Evolutionary conservation across 2,797 vertebrate species (phyloP).

Genomic region (Rhinichthys osculus): DNA sequence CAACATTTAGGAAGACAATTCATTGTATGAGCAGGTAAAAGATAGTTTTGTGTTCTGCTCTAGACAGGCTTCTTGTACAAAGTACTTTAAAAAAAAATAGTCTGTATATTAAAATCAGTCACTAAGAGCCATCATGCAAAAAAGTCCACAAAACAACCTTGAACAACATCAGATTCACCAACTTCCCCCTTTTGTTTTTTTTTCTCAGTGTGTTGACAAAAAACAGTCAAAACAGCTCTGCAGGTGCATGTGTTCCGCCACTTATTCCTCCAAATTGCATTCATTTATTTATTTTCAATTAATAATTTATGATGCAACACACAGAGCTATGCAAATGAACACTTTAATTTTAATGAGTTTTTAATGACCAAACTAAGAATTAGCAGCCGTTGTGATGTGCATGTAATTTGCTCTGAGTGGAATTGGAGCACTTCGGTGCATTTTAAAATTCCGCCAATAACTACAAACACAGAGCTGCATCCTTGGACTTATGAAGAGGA

Average conservation of each 20-base stretch:
- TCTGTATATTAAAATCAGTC: constrained; percentile 43
- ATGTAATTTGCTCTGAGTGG: constrained; percentile 81
- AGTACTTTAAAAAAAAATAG: constrained; percentile 3
- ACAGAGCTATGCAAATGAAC: constrained; percentile 86
- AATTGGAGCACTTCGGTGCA: constrained; percentile 77
- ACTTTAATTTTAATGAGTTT: constrained; percentile 88
- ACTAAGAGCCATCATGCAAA: constrained; percentile 54
- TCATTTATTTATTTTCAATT: constrained; percentile 87
- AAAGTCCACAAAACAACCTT: constrained; percentile 41
- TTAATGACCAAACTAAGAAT: constrained; percentile 89
- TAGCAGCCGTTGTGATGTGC: constrained; percentile 81
- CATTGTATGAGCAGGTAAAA: not conserved
- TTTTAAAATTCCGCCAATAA: constrained; percentile 73
- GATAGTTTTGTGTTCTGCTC: not conserved
- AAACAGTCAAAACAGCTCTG: constrained; percentile 74
- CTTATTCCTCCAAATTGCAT: constrained; percentile 83
- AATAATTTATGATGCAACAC: constrained; percentile 86
- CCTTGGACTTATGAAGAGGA: constrained; percentile 32
- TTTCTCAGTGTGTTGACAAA: constrained; percentile 79
- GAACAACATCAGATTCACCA: constrained; percentile 35
- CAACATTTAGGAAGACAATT: not conserved
- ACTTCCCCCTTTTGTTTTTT: constrained; percentile 47
- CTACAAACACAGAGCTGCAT: constrained; percentile 33
- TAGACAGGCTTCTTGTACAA: not conserved
- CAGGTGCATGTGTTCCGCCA: constrained; percentile 79